These are phyloP conservation scores for Nasonia longicornis DNA, from an alignment of 1,140 invertebrate genomes.

Conservation along the genomic window DNA sequence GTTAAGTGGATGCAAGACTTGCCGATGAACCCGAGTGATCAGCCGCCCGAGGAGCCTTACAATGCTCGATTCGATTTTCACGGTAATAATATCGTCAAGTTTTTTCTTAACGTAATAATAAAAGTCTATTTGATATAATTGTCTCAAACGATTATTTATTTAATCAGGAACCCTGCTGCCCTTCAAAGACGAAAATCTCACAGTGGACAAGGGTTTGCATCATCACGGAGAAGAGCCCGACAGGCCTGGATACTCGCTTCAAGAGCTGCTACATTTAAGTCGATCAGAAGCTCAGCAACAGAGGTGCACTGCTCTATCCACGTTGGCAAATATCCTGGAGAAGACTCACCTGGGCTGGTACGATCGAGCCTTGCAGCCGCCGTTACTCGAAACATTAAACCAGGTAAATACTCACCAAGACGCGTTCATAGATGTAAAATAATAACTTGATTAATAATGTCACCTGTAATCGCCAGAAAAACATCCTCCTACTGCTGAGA, in stretches of 20 bases:
- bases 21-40: slow-evolving; percentile 57
- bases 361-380: slow-evolving; percentile 73
- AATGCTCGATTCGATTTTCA: slow-evolving; percentile 78
- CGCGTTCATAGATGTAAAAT: neutral
- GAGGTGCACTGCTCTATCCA: slow-evolving; percentile 81
- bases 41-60: slow-evolving; percentile 71
- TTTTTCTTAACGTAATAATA: slow-evolving; percentile 15
- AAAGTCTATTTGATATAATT: neutral
- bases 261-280: slow-evolving; percentile 85
- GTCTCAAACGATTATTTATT: slow-evolving; percentile 3
- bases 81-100: slow-evolving; percentile 58
- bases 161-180: slow-evolving; percentile 77
- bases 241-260: slow-evolving; percentile 88
- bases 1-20: slow-evolving; percentile 86
- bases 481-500: slow-evolving; percentile 83
- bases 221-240: slow-evolving; percentile 93
- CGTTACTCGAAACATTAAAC: slow-evolving; percentile 70
- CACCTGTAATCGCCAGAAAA: slow-evolving; percentile 62
- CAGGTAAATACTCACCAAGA: slow-evolving; percentile 23
- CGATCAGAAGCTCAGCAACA: slow-evolving; percentile 81
- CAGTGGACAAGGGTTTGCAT: slow-evolving; percentile 78
- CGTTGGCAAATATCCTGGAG: slow-evolving; percentile 82
- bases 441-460: neutral
- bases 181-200: slow-evolving; percentile 74
- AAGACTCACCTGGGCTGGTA: slow-evolving; percentile 81